A percentile compares a stretch with the other conserved stretches of the same genome.
Conservation (phyloP, 1,140 invertebrate genomes). For the Trichonephila clavata region DNA sequence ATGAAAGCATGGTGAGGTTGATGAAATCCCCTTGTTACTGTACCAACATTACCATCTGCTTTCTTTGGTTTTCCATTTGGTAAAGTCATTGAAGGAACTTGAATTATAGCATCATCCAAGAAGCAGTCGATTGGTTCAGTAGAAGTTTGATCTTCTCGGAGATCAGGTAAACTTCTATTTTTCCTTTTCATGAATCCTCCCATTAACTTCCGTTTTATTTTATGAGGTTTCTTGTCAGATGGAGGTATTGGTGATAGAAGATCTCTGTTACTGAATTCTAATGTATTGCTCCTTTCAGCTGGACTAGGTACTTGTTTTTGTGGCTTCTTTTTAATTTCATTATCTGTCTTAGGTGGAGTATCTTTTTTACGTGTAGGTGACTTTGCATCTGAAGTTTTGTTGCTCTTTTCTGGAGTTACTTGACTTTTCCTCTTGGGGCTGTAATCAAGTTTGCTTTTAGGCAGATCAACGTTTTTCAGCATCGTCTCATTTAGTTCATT, state of each 20-base stretch:
- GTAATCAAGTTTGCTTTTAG: background rate
- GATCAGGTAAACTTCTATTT: slow-evolving; percentile 94
- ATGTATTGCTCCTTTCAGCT: background rate
- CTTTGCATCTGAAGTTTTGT: slow-evolving; percentile 52
- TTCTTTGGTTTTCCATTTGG: slow-evolving; percentile 69
- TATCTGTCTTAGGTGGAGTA: slow-evolving; percentile 8
- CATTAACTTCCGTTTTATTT: slow-evolving; percentile 93
- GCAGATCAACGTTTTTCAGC: slow-evolving; percentile 61
- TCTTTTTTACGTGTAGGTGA: slow-evolving; percentile 63
- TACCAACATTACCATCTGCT: background rate
- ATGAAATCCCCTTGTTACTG: slow-evolving; percentile 64
- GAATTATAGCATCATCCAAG: slow-evolving; percentile 76
- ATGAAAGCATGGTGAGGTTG: slow-evolving; percentile 75
- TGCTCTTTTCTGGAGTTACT: background rate
- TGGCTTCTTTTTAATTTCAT: background rate
- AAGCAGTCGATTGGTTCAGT: slow-evolving; percentile 43
- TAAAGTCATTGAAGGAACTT: slow-evolving; percentile 60
- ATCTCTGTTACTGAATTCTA: slow-evolving; percentile 55
- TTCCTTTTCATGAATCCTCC: slow-evolving; percentile 92
- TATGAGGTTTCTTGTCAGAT: slow-evolving; percentile 93
- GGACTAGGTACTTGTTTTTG: slow-evolving; percentile 24
- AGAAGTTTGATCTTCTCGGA: slow-evolving; percentile 86
- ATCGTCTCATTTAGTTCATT: slow-evolving; percentile 55
- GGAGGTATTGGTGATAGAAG: slow-evolving; percentile 59
- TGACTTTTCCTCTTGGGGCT: slow-evolving; percentile 45